Percentiles rank a stretch among this genome's conserved stretches.
phyloP scores from a whole-genome alignment of 2,888 invertebrate genomes.

The Acanthosoma haemorrhoidale region DNA sequence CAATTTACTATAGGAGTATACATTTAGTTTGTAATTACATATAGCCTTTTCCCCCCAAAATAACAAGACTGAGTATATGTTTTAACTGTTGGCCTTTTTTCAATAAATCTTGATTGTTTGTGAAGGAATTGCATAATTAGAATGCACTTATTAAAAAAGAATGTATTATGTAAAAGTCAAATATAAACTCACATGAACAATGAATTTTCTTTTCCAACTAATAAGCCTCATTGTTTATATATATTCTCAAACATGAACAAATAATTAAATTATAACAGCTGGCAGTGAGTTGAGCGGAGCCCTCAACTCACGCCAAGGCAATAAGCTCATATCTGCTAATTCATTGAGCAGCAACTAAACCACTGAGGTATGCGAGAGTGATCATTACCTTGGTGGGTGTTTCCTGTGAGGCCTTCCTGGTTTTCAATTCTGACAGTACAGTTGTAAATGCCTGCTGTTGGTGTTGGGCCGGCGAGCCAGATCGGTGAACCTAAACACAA shows the following conservation, averaged over 20 bases:
- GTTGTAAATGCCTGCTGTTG: slow-evolving; percentile 50
- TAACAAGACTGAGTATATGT: too few relatives aligned
- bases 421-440: slow-evolving; percentile 51
- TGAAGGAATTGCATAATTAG: neutral
- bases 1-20: too few relatives aligned
- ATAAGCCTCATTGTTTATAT: neutral
- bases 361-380: neutral
- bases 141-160: neutral
- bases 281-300: neutral
- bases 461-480: slow-evolving; percentile 47
- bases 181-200: neutral
- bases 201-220: slow-evolving; percentile 3
- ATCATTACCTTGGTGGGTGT: slow-evolving; percentile 41
- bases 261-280: too few relatives aligned
- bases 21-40: too few relatives aligned
- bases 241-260: neutral
- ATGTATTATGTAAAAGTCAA: neutral
- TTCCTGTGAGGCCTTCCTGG: slow-evolving; percentile 48
- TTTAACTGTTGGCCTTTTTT: too few relatives aligned
- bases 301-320: neutral
- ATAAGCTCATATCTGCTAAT: neutral
- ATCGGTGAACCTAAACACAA: slow-evolving; percentile 46
- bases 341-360: neutral
- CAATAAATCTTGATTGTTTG: neutral
- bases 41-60: too few relatives aligned